Base-by-base conservation (phyloP, 1,140 invertebrate genomes). In the Onthophagus taurus region DNA sequence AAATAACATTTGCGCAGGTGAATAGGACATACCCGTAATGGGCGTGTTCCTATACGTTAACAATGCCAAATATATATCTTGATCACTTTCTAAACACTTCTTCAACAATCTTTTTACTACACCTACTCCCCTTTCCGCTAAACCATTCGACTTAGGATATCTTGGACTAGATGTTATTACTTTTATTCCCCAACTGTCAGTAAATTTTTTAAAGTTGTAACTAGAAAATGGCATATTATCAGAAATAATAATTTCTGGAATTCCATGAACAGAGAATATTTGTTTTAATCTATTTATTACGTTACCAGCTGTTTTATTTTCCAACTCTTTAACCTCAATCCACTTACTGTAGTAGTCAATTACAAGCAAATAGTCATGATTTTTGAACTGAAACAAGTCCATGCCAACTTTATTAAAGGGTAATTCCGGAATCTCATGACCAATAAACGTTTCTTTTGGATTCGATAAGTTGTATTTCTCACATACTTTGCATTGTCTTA, bases 301-400 rank as follows among this genome's bases (percentile, higher is more conserved):
- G 18, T 42, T 11, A 14, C 11, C 6, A 26, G 26, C 18, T 20
- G 24, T 26, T 26, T 26, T 26, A 17, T 19, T 47, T 18, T 43
- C 12, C 13, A 47, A 17, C 14, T 43, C 11, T 36, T 33, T 39
- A 1, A 60, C 20, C 47, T 61, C 56, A 16, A 58, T 31, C 37
- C 41, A 61, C 38, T 58, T 61, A 6, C 51, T 56, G 43, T 49
- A 61, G 47, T 63, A 61, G 31, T 65, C 59, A 14, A 64, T 48
- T 14, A 59, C 45, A 6, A 67, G 19, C 4, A 66, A 21, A 51
- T 59, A 64, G 19, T 52, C 43, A 23, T 58, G 48, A 17, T 52
- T 53, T 12, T 56, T 50, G n/a, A 58, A 55, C 45, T 60, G 45
- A 41, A 58, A 56, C 24, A 60, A 37, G 46, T 63, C 55, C 29